These are phyloP conservation scores for Ectemnius cavifrons DNA, from an alignment of 2,888 invertebrate species.

Conservation along the genomic window DNA sequence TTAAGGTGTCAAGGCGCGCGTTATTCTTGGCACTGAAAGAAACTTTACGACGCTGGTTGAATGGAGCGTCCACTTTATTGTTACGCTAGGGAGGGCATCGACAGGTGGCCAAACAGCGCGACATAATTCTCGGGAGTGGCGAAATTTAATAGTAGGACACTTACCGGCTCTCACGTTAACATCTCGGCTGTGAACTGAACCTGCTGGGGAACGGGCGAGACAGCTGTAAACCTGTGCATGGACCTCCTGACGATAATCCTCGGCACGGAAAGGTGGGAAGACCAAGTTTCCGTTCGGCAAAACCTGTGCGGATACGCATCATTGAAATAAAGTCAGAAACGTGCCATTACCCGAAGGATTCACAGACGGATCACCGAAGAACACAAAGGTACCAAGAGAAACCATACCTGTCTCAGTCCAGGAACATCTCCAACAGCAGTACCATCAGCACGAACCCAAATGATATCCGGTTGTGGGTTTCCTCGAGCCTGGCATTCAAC, in stretches of 20 bases:
- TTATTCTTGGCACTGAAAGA: too few species aligned
- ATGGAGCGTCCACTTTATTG: too few species aligned
- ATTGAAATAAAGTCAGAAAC: neutral
- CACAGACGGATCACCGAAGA: neutral
- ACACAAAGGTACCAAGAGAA: slow-evolving; percentile 24
- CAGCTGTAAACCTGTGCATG: slow-evolving; percentile 97
- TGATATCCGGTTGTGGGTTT: slow-evolving; percentile 93
- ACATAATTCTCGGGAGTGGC: slow-evolving; percentile 21
- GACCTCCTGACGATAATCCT: slow-evolving; percentile 95
- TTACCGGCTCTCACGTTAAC: slow-evolving; percentile 97
- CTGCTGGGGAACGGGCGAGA: slow-evolving; percentile 92
- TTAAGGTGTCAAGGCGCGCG: too few species aligned
- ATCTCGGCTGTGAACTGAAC: slow-evolving; percentile 93
- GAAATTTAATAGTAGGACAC: slow-evolving; percentile 65
- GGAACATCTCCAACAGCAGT: slow-evolving; percentile 94
- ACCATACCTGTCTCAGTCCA: slow-evolving; percentile 87
- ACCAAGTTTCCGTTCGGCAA: slow-evolving; percentile 95
- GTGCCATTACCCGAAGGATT: neutral
- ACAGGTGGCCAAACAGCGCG: slow-evolving; percentile 48
- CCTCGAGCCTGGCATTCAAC: slow-evolving; percentile 96
- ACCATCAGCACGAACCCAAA: slow-evolving; percentile 95
- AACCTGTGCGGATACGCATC: slow-evolving; percentile 79
- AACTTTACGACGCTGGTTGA: too few species aligned
- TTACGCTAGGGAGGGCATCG: neutral
- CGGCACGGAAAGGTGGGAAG: slow-evolving; percentile 96